Evolutionary conservation across 2,888 invertebrate species (phyloP).

Genomic region (Xestia rhomboidea): DNA sequence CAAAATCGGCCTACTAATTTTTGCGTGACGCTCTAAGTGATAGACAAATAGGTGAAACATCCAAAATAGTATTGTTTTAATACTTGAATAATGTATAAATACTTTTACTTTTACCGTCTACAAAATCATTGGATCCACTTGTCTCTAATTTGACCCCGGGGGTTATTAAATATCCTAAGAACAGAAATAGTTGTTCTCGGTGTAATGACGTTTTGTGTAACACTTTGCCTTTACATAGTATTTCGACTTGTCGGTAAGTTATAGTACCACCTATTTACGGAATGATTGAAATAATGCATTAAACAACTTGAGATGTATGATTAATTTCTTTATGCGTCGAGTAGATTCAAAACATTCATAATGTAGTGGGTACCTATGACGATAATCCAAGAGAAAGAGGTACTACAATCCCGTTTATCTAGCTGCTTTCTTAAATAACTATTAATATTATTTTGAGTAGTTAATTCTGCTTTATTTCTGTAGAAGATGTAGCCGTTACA

Average conservation of each 20-base stretch:
- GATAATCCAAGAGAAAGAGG: constrained; percentile 30
- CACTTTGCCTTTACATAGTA: constrained; percentile 5
- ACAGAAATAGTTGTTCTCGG: not conserved
- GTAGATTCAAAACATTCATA: constrained; percentile 40
- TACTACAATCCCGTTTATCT: constrained; percentile 17
- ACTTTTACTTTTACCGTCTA: constrained; percentile 28
- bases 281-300: constrained; percentile 34
- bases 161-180: constrained; percentile 15
- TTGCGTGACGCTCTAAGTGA: constrained; percentile 60
- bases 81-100: constrained; percentile 21
- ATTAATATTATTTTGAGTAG: constrained; percentile 32
- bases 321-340: constrained; percentile 37
- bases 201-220: constrained; percentile 9
- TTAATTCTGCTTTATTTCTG: constrained; percentile 31
- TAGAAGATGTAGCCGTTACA: constrained; percentile 37
- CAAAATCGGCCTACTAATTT: constrained; percentile 60
- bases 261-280: constrained; percentile 26
- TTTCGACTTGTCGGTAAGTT: constrained; percentile 39
- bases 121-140: constrained; percentile 5
- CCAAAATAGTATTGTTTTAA: constrained; percentile 30
- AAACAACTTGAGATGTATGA: constrained; percentile 31
- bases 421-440: constrained; percentile 38
- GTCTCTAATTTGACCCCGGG: constrained; percentile 3
- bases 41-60: constrained; percentile 48
- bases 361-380: constrained; percentile 16